Conservation (phyloP, 2,113 vertebrate genomes). For the Pseudopodoces humilis region DNA sequence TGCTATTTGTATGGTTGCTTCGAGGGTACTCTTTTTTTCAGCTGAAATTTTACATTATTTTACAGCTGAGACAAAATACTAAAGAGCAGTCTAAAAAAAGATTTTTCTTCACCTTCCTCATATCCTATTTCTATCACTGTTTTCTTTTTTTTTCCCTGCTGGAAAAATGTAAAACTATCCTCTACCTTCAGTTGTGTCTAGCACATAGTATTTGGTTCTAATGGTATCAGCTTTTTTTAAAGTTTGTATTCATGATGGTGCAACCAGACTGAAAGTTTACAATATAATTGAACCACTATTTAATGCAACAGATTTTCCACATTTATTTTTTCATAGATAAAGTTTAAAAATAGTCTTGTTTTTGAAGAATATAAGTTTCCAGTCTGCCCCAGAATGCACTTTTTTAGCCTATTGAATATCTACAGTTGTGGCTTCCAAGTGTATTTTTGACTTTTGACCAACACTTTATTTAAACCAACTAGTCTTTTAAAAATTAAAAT, state of each 20-base stretch:
- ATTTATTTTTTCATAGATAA: background rate
- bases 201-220: background rate
- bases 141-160: background rate
- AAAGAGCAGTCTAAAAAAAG: background rate
- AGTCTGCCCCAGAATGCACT: background rate
- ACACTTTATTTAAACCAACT: background rate
- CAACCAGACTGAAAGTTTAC: background rate
- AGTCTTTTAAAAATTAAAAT: background rate
- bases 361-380: background rate
- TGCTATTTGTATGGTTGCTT: background rate
- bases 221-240: background rate
- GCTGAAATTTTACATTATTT: background rate
- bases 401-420: background rate
- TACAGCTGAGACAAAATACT: background rate
- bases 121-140: background rate
- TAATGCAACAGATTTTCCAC: background rate
- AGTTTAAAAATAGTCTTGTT: background rate
- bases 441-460: background rate
- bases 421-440: background rate
- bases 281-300: background rate
- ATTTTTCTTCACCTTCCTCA: background rate
- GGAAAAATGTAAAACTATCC: background rate
- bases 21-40: background rate
- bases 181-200: background rate
- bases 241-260: background rate